Evolutionary conservation across 2,113 vertebrate species (phyloP), one percentile per base, ranked within the genome.

Genomic region (Chitala chitala): DNA sequence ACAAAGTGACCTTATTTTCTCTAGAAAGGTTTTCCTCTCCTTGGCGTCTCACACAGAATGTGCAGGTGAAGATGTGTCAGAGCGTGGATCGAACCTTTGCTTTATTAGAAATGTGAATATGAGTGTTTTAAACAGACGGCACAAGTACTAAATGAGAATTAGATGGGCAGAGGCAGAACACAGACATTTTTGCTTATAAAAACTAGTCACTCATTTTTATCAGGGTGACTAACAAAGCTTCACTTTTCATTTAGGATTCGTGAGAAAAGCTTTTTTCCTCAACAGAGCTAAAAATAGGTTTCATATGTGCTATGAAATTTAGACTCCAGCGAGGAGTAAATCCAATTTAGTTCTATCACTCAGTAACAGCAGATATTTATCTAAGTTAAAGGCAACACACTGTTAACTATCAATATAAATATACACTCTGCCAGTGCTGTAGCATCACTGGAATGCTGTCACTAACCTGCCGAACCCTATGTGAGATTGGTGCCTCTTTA

Each of bases 361-460:
- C n/a, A n/a, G n/a, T n/a, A 63, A 63, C 58, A 33, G 15, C 17
- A 36, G 31, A 63, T 20, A 36, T 5, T 1, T 61, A 61, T 38
- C 26, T 15, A 73, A 78, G 78, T 71, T 44, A 75, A 65, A 40
- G 38, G 53, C 64, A 6, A 81, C 79, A 78, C 72, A 79, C 17
- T n/a, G n/a, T n/a, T n/a, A n/a, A n/a, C n/a, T n/a, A n/a, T n/a
- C n/a, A n/a, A n/a, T n/a, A n/a, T n/a, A n/a, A n/a, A n/a, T n/a
- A n/a, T n/a, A n/a, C n/a, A n/a, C n/a, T n/a, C n/a, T n/a, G 15
- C 29, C 4, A 4, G 12, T 3, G 24, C 33, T 5, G 15, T 13
- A 29, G 55, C 9, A 31, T 24, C 4, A 59, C 4, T 15, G 56
- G 12, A 29, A 1, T 9, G 56, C 26, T 31, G 24, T 58, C 10